phyloP scores from a whole-genome alignment of 2,888 invertebrate species.

The Torymus tubicola region DNA sequence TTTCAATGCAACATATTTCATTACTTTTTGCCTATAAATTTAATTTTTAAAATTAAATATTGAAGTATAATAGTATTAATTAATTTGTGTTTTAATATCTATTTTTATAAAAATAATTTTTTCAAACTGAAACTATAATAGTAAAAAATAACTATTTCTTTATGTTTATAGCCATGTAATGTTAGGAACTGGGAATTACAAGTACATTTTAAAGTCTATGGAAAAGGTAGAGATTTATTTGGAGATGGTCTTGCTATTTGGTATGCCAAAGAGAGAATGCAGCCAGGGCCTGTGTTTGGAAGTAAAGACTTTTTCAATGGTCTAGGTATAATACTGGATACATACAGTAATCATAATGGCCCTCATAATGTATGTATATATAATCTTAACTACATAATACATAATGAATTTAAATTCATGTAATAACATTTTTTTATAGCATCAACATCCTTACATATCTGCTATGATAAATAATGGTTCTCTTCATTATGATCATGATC shows the following conservation, averaged over 20 bases:
- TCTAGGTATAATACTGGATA: slow-evolving; percentile 95
- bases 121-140: background rate
- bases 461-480: slow-evolving; percentile 99
- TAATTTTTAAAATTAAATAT: too few relatives aligned
- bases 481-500: slow-evolving; percentile 97
- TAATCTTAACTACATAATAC: slow-evolving; percentile 7
- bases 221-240: slow-evolving; percentile 94
- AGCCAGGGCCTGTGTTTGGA: slow-evolving; percentile 94
- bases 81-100: background rate
- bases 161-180: slow-evolving; percentile 80
- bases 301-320: slow-evolving; percentile 94
- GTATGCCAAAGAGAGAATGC: slow-evolving; percentile 91
- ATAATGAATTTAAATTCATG: slow-evolving; percentile 30
- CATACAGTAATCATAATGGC: slow-evolving; percentile 99
- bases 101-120: background rate
- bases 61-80: background rate
- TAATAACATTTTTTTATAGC: slow-evolving; percentile 79
- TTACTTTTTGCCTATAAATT: too few relatives aligned
- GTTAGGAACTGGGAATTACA: slow-evolving; percentile 97
- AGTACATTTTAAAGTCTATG: slow-evolving; percentile 96
- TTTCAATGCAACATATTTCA: too few relatives aligned
- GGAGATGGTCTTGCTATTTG: slow-evolving; percentile 98
- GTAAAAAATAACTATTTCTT: slow-evolving; percentile 2
- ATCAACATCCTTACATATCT: slow-evolving; percentile 98
- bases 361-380: slow-evolving; percentile 91